Percentiles rank a stretch among this genome's conserved stretches.
phyloP scores from a whole-genome alignment of 2,888 invertebrate genomes.

The Physocephala rufipes region DNA sequence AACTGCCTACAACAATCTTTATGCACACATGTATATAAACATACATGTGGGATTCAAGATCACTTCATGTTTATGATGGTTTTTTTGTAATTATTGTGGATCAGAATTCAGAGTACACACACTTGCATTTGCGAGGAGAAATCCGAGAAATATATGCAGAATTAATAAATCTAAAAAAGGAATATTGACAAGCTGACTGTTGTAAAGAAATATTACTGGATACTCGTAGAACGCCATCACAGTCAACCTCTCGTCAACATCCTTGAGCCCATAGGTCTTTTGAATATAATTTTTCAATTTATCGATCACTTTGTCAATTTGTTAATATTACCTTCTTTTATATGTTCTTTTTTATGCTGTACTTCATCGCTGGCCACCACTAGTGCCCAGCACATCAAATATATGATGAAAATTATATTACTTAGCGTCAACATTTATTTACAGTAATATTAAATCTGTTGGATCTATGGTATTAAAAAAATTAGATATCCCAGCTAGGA shows the following conservation, averaged over 20 bases:
- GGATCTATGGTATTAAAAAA: slow-evolving; percentile 13
- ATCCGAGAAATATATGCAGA: too few species aligned
- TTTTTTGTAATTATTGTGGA: background rate
- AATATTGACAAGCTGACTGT: too few species aligned
- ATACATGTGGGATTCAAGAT: background rate
- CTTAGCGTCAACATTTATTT: slow-evolving; percentile 42
- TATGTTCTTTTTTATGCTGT: slow-evolving; percentile 45
- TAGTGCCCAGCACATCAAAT: slow-evolving; percentile 48
- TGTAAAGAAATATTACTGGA: too few species aligned
- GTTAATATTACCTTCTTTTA: slow-evolving; percentile 53
- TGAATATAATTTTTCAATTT: too few species aligned
- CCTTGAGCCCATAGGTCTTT: too few species aligned
- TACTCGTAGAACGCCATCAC: too few species aligned
- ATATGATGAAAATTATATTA: slow-evolving; percentile 45
- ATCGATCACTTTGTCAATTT: background rate
- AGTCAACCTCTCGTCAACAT: too few species aligned
- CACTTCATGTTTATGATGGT: background rate
- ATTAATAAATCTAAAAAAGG: too few species aligned
- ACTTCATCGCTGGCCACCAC: slow-evolving; percentile 46
- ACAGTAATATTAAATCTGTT: background rate
- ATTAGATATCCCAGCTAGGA: slow-evolving; percentile 9
- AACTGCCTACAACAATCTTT: background rate
- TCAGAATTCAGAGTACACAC: too few species aligned
- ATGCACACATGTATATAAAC: background rate
- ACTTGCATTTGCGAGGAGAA: too few species aligned